Conservation (phyloP, 2,888 invertebrate species). For the Torymus texanus region DNA sequence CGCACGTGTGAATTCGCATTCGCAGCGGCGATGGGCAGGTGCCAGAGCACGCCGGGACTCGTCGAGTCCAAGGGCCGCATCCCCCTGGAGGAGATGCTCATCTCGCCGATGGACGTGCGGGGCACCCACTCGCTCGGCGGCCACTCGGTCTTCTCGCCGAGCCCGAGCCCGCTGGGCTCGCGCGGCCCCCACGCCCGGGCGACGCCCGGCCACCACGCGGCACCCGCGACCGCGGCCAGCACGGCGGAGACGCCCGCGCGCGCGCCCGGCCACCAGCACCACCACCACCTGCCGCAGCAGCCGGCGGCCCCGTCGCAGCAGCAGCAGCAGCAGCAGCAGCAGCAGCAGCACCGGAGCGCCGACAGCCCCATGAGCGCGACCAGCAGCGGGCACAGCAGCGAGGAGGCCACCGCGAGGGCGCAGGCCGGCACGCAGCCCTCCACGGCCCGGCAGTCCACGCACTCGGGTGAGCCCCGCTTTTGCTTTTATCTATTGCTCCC, state of each 20-base stretch:
- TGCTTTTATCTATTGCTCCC: too few relatives aligned
- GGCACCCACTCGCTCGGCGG: slow-evolving; percentile 63
- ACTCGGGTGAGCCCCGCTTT: slow-evolving; percentile 64
- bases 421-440: slow-evolving; percentile 74
- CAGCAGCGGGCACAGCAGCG: slow-evolving; percentile 73
- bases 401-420: slow-evolving; percentile 69
- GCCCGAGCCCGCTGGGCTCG: slow-evolving; percentile 65
- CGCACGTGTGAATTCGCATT: slow-evolving; percentile 2
- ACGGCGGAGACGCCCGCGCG: slow-evolving; percentile 20
- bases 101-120: slow-evolving; percentile 78
- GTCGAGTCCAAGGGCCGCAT: slow-evolving; percentile 94
- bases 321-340: slow-evolving; percentile 15
- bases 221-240: background rate
- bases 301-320: slow-evolving; percentile 10
- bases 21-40: slow-evolving; percentile 94
- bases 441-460: slow-evolving; percentile 70
- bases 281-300: background rate
- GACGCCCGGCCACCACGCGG: slow-evolving; percentile 9
- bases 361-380: slow-evolving; percentile 72
- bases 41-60: slow-evolving; percentile 96
- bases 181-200: slow-evolving; percentile 24
- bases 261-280: background rate
- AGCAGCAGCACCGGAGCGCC: slow-evolving; percentile 24
- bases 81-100: slow-evolving; percentile 91
- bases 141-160: slow-evolving; percentile 71